Percentiles rank a stretch among this genome's conserved stretches.
Conservation (phyloP, 2,797 vertebrate genomes). For the Paramormyrops hopkinsi region DNA sequence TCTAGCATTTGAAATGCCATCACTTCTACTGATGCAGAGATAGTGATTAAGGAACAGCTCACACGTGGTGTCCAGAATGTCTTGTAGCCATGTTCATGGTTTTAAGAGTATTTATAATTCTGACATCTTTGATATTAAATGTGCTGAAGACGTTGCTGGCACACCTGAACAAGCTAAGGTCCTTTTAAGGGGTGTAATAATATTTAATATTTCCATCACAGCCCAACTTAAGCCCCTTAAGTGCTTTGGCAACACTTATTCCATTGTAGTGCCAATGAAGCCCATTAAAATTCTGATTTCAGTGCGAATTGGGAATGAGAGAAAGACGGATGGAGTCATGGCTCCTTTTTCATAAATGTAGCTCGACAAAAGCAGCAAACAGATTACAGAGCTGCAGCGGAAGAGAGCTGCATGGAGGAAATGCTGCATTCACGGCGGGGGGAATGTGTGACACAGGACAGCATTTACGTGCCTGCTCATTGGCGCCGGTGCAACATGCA, state of each 20-base stretch:
- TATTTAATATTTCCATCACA: constrained; percentile 69
- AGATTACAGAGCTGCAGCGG: not conserved
- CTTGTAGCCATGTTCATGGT: constrained; percentile 39
- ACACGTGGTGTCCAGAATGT: not conserved
- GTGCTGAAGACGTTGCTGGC: constrained; percentile 51
- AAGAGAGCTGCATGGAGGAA: not conserved
- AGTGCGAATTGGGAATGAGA: constrained; percentile 42
- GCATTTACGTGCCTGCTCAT: not conserved
- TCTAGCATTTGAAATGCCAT: constrained; percentile 48
- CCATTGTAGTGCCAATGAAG: constrained; percentile 65
- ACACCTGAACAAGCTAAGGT: constrained; percentile 59
- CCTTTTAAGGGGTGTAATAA: constrained; percentile 56
- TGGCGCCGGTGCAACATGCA: not conserved
- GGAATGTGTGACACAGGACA: not conserved
- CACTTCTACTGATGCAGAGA: constrained; percentile 54
- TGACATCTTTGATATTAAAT: constrained; percentile 45
- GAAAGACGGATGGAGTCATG: constrained; percentile 35
- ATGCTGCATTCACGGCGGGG: not conserved
- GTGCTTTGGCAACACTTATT: constrained; percentile 75
- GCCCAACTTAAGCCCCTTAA: constrained; percentile 69
- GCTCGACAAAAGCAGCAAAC: constrained; percentile 5
- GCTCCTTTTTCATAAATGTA: not conserved
- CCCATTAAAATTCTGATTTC: constrained; percentile 66
- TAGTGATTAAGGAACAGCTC: constrained; percentile 44
- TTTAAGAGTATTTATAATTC: constrained; percentile 10